Evolutionary conservation across 2,113 vertebrate genomes (phyloP).

Genomic region (Nerophis lumbriciformis): DNA sequence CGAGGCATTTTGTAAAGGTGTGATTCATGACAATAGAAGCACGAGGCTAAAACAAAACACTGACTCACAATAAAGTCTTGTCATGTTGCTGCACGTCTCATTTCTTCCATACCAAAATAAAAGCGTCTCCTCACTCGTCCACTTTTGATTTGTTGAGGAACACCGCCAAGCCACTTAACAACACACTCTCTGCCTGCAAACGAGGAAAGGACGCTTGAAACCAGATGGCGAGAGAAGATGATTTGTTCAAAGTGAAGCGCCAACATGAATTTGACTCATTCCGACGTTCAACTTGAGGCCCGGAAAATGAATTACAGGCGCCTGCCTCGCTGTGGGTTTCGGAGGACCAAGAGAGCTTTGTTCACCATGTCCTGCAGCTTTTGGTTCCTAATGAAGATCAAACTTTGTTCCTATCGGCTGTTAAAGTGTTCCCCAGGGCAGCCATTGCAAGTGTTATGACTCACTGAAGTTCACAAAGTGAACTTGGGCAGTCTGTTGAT

Average conservation of each 20-base stretch:
- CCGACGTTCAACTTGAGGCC: slow-evolving; percentile 3
- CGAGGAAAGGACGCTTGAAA: slow-evolving; percentile 7
- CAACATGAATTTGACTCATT: slow-evolving; percentile 7
- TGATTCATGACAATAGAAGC: not conserved
- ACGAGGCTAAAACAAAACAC: not conserved
- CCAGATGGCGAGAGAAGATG: not conserved
- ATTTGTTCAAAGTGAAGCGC: slow-evolving; percentile 8
- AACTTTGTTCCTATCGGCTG: not conserved
- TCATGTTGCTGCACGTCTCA: slow-evolving; percentile 21
- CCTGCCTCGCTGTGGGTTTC: not conserved
- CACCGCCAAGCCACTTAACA: slow-evolving; percentile 10
- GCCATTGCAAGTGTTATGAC: not conserved
- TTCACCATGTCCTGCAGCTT: slow-evolving; percentile 18
- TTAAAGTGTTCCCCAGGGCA: slow-evolving; percentile 53
- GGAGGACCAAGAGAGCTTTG: not conserved
- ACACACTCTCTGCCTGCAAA: slow-evolving; percentile 16
- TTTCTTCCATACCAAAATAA: slow-evolving; percentile 64
- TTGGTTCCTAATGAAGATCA: slow-evolving; percentile 1
- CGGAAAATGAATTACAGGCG: slow-evolving; percentile 1
- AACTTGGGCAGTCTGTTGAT: too few relatives aligned
- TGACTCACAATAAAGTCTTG: too few relatives aligned
- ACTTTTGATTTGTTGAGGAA: slow-evolving; percentile 22
- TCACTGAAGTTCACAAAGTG: too few relatives aligned
- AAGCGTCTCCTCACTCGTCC: slow-evolving; percentile 47
- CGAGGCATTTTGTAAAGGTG: not conserved